Evolutionary conservation across 2,797 vertebrate species (phyloP), one percentile per base, ranked within the genome.

Genomic region (Tenualosa ilisha): DNA sequence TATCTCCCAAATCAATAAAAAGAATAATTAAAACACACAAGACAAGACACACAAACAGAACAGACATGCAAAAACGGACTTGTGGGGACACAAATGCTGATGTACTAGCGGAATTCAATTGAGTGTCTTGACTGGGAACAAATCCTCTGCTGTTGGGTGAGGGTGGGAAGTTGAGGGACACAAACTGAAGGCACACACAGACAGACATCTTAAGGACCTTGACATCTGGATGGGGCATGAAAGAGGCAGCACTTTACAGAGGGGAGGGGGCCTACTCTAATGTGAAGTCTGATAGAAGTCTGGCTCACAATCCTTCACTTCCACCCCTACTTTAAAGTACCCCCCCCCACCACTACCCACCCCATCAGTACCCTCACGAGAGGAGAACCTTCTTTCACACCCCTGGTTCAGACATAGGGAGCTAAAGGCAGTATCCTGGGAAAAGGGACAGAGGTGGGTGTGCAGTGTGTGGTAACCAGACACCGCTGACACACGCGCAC

Each of bases 1-100:
- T 61, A 50, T 86, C 50, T 24, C 1, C 84, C 86, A 82, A 86
- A 83, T 79, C 72, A 46, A 79, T 63, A 72, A 72, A 37, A 72
- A 46, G 81, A 79, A 88, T 84, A 89, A 82, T 68, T 86, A 56
- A 54, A 40, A 61, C 6, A 86, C 37, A 85, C 43, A 72, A 88
- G 26, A 40, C 50, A 53, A 85, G 84, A 65, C 96, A 94, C 95
- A 94, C 94, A 96, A 95, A 94, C 94, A 94, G 94, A 72, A 72
- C 1, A 72, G 13, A 72, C 65, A 72, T 40, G 31, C 17, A 79
- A 79, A 79, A 79, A 40, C 40, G 6, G 40, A 79, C 72, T 79
- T 9, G 0, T 46, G 72, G 46, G 6, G 40, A 79, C 72, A 43
- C 68, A 79, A 79, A 79, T 79, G 46, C 40, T 79, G 72, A 79